These are phyloP conservation scores for Novumbra hubbsi DNA, from an alignment of 2,797 vertebrate species.

Conservation along the genomic window DNA sequence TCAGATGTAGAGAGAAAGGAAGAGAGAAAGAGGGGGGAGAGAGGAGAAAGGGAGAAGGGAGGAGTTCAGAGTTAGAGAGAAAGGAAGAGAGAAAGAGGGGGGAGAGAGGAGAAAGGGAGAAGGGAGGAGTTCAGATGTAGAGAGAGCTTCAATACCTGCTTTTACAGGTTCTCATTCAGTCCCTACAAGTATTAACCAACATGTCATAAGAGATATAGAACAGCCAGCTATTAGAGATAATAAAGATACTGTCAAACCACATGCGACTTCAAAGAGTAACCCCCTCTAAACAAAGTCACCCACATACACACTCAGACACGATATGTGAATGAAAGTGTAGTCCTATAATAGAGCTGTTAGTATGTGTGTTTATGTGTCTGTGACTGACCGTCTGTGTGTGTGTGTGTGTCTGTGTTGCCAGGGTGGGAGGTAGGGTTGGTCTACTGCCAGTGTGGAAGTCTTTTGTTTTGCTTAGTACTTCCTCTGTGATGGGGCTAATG, in stretches of 20 bases:
- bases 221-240: neutral
- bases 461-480: slow-evolving; percentile 47
- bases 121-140: too few relatives aligned
- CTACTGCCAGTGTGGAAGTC: slow-evolving; percentile 16
- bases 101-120: too few relatives aligned
- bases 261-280: neutral
- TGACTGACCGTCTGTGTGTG: neutral
- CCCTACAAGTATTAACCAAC: too few relatives aligned
- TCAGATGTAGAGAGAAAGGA: too few relatives aligned
- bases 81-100: too few relatives aligned
- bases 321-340: neutral
- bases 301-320: neutral
- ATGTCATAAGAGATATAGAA: too few relatives aligned
- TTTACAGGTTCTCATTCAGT: too few relatives aligned
- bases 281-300: neutral
- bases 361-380: slow-evolving; percentile 37
- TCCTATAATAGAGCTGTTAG: slow-evolving; percentile 2
- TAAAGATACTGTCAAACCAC: neutral
- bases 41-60: too few relatives aligned
- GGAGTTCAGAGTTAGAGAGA: too few relatives aligned
- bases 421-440: slow-evolving; percentile 17
- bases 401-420: slow-evolving; percentile 20
- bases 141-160: too few relatives aligned
- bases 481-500: slow-evolving; percentile 57
- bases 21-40: too few relatives aligned